These are phyloP conservation scores for Leptodactylus fallax DNA, from an alignment of 2,797 vertebrate species.

Conservation along the genomic window DNA sequence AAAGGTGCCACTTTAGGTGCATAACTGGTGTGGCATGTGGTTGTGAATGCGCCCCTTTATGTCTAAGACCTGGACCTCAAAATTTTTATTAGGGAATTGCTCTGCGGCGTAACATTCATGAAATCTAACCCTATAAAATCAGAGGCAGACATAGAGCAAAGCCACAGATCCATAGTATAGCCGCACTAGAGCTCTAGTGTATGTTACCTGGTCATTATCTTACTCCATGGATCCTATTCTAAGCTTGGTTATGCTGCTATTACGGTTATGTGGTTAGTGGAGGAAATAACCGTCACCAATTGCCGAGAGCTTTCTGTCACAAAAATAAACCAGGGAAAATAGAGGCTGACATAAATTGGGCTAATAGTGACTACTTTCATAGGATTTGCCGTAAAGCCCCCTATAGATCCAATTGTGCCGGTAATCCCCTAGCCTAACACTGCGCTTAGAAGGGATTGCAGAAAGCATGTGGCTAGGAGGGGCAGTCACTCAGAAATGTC, in stretches of 20 bases:
- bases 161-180: too few relatives aligned
- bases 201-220: too few relatives aligned
- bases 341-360: slow-evolving; percentile 37
- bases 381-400: slow-evolving; percentile 54
- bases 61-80: too few relatives aligned
- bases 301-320: background rate
- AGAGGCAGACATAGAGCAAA: too few relatives aligned
- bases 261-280: background rate
- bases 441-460: slow-evolving; percentile 47
- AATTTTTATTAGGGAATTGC: too few relatives aligned
- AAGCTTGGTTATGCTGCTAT: background rate
- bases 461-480: background rate
- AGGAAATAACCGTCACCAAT: background rate
- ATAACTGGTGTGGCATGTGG: too few relatives aligned
- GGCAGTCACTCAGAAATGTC: background rate
- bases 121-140: too few relatives aligned
- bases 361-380: slow-evolving; percentile 52
- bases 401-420: slow-evolving; percentile 54
- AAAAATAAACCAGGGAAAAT: background rate
- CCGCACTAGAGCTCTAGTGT: too few relatives aligned
- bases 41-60: too few relatives aligned
- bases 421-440: slow-evolving; percentile 51
- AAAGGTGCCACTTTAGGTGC: too few relatives aligned
- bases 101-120: too few relatives aligned
- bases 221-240: background rate